Evolutionary conservation across 2,113 vertebrate species (phyloP), one percentile per base, ranked within the genome.

Genomic region (Lethenteron reissneri): DNA sequence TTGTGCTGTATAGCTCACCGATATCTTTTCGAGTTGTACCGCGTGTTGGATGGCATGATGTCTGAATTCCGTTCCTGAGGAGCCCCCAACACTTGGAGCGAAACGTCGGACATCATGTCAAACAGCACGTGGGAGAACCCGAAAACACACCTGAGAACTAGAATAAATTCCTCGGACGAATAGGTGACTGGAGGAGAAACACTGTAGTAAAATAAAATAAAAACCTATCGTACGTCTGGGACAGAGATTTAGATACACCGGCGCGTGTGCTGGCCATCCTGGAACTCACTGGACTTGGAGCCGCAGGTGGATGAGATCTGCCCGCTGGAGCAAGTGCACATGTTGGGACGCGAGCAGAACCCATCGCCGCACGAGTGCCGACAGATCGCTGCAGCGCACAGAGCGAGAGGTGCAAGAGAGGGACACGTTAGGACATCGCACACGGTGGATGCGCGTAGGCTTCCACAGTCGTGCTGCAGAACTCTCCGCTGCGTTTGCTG

Each of bases 291-390:
- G 64, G 64, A 68, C 10, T 68, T 68, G n/a, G 84, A 81, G 74
- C 85, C 88, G 11, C 89, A 92, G 82, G 80, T 88, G 69, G 88
- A 83, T 41, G 88, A 87, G 3, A 92, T 85, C 17, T 90, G 88
- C 11, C 89, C 89, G 1, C 82, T 92, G 19, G 88, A 86, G 74
- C 89, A 92, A 11, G 88, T 88, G 75, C 89, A 92, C 87, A 92
- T 89, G 80, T 92, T 92, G 3, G 89, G 89, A 77, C 89, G 82
- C 4, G 89, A 92, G 56, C 89, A 92, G 79, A 92, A 92, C 2
- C 89, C 89, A 71, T 92, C 89, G 0, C 88, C 89, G 10, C 89
- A 92, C 2, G 89, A 85, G 78, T 88, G 90, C 77, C 89, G 86
- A 78, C 89, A 92, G 74, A 92, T 92, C 1, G 89, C 88, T 92